Percentiles rank a stretch among this genome's conserved stretches.
Conservation (phyloP, 2,113 vertebrate genomes). For the Leptosomus discolor region DNA sequence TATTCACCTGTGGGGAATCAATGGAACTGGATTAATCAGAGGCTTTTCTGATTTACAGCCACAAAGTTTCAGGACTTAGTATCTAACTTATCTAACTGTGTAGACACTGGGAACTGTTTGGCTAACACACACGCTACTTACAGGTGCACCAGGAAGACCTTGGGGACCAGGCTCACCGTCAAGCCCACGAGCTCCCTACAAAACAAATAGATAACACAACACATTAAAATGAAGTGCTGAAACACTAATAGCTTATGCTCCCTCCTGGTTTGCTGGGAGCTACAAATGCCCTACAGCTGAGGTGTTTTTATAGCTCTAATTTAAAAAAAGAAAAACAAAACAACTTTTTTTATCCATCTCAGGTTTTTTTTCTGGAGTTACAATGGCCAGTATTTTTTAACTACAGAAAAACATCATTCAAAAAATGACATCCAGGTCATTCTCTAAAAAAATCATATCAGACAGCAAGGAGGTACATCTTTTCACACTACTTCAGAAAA, state of each 20-base stretch:
- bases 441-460: background rate
- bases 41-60: background rate
- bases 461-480: background rate
- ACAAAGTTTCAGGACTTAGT: background rate
- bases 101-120: background rate
- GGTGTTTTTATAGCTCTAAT: fast-evolving
- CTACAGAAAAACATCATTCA: background rate
- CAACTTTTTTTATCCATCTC: background rate
- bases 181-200: conserved; percentile 86
- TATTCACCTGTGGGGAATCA: background rate
- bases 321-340: background rate
- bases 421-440: background rate
- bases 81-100: background rate
- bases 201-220: background rate
- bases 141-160: conserved; percentile 86
- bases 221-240: background rate
- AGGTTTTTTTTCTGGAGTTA: background rate
- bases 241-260: background rate
- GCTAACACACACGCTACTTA: conserved; percentile 71
- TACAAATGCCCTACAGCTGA: background rate
- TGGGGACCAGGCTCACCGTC: conserved; percentile 90
- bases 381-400: background rate
- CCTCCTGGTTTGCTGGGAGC: background rate
- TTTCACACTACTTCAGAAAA: background rate
- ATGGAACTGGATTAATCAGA: background rate